These are phyloP conservation scores for Hydropsyche betteni DNA, from an alignment of 2,888 invertebrate species.

Conservation along the genomic window DNA sequence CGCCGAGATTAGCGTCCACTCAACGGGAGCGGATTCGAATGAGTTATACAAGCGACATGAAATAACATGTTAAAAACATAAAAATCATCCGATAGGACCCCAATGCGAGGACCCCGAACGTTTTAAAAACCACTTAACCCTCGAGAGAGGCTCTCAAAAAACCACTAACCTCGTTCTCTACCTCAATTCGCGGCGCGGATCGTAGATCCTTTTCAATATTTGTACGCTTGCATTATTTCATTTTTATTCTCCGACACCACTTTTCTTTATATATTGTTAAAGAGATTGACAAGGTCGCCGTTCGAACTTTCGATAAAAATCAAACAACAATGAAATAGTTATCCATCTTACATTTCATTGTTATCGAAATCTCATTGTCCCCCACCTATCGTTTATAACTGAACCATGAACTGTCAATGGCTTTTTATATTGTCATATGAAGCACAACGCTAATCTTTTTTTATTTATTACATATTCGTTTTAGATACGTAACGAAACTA, in stretches of 20 bases:
- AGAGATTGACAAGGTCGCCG: constrained; percentile 12
- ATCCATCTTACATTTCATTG: constrained; percentile 14
- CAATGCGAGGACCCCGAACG: constrained; percentile 38
- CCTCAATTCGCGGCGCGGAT: background rate
- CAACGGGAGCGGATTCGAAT: constrained; percentile 44
- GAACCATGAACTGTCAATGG: constrained; percentile 17
- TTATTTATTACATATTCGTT: constrained; percentile 5
- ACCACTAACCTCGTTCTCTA: constrained; percentile 34
- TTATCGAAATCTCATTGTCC: constrained; percentile 18
- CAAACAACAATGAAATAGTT: constrained; percentile 10
- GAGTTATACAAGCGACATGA: constrained; percentile 45
- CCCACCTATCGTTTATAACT: constrained; percentile 1
- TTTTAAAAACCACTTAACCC: constrained; percentile 50
- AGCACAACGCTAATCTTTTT: background rate
- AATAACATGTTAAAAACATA: constrained; percentile 49
- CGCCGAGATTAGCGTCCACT: constrained; percentile 44
- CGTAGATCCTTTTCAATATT: background rate
- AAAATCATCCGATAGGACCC: constrained; percentile 48
- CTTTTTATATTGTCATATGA: background rate
- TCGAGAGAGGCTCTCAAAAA: constrained; percentile 17
- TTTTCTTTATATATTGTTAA: background rate
- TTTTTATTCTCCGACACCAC: background rate
- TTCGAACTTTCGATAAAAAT: constrained; percentile 17
- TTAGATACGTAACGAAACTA: constrained; percentile 21
- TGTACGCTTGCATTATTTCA: background rate